Conservation (phyloP, 2,797 vertebrate species). For the Anableps anableps region DNA sequence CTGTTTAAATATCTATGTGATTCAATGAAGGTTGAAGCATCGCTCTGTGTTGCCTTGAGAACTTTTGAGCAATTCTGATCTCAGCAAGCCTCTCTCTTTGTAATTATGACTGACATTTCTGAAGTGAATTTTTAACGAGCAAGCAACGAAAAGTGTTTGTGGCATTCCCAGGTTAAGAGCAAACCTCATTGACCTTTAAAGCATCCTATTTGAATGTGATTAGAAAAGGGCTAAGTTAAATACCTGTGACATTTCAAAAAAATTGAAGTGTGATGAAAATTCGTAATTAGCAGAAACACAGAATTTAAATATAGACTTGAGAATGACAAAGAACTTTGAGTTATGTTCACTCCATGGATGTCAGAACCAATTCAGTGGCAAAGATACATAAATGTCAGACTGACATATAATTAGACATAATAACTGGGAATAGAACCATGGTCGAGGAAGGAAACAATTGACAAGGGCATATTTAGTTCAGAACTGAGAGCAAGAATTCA, state of each 20-base stretch:
- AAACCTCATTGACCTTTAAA: conserved; percentile 69
- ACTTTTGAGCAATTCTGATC: conserved; percentile 31
- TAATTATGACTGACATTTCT: conserved; percentile 71
- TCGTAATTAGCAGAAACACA: conserved; percentile 30
- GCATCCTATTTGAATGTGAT: conserved; percentile 67
- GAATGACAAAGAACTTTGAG: conserved; percentile 36
- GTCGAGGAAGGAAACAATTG: conserved; percentile 5
- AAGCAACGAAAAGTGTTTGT: conserved; percentile 35
- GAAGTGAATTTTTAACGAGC: conserved; percentile 46
- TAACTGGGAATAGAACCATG: conserved; percentile 22
- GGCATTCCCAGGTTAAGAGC: conserved; percentile 58
- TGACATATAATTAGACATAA: conserved; percentile 25
- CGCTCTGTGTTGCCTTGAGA: conserved; percentile 25
- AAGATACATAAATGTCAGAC: conserved; percentile 56
- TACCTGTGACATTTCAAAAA: conserved; percentile 78
- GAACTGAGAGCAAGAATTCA: not conserved
- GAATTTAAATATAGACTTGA: conserved; percentile 50
- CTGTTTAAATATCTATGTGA: conserved; percentile 29
- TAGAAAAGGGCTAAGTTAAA: conserved; percentile 66
- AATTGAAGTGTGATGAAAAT: conserved; percentile 43
- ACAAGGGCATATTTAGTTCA: conserved; percentile 1
- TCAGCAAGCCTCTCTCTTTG: conserved; percentile 9
- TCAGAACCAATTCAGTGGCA: conserved; percentile 29
- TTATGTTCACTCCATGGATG: conserved; percentile 26
- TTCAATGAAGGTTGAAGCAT: conserved; percentile 22